Base-by-base conservation (phyloP, 2,797 vertebrate genomes). In the Scleropages formosus region DNA sequence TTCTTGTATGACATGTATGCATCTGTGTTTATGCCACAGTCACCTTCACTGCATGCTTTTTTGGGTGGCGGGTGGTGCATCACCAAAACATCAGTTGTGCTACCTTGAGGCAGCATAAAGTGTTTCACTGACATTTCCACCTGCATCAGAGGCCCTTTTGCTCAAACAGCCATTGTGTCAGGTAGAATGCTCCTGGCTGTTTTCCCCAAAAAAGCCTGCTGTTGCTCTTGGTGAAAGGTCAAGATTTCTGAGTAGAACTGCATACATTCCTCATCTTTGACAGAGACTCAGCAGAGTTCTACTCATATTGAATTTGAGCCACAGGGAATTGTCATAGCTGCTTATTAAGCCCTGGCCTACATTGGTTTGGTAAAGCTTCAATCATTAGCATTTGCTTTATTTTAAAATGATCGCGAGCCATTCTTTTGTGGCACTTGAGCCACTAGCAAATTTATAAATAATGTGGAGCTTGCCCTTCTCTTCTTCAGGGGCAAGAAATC, bases 381-480 rank as follows among this genome's bases (percentile, higher is more conserved):
- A 63, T 70, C 74, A 76, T 71, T 60, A 71, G 58, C 24, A 65
- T 59, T 63, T 65, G 18, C 60, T 73, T 67, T 46, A 66, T 77
- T 75, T 44, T 67, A 51, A 49, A 47, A 60, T 8, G 10, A 20
- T 26, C 15, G 11, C 26, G 46, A n/a, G 27, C 7, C 22, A 51
- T 76, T 47, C 20, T 63, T 65, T 26, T 67, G 13, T 67, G 20
- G 70, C 70, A 68, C 18, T 11, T 8, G 62, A 51, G 76, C 58
- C 62, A 77, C n/a, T 49, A 66, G 75, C 31, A 63, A 63, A 66
- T 63, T 49, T 11, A 72, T 69, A 39, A 69, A 65, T 64, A 56
- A 76, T 72, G 16, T 27, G 51, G 18, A 62, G 67, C 46, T 66
- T 49, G 59, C 64, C 31, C 46, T 31, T 60, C 27, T 64, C 31